Evolutionary conservation across 1,140 invertebrate species (phyloP).

Genomic region (Drosophila elegans): DNA sequence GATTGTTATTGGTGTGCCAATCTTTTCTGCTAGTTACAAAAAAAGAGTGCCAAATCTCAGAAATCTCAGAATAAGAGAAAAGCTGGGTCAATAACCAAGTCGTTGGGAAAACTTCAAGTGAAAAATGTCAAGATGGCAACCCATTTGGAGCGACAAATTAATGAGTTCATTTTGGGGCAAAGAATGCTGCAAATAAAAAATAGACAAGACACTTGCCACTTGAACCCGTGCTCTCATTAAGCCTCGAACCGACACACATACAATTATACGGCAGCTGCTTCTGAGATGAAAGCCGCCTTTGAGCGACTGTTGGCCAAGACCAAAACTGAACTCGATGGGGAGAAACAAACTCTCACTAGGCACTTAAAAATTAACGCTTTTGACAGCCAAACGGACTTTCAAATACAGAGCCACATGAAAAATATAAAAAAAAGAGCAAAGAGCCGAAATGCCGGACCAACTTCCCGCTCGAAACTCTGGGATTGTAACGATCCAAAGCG

Average conservation of each 20-base stretch:
- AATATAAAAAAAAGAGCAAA: slow-evolving; percentile 22
- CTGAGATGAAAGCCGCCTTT: slow-evolving; percentile 55
- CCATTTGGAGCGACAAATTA: slow-evolving; percentile 70
- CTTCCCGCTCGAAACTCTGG: slow-evolving; percentile 36
- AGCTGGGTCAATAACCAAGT: slow-evolving; percentile 49
- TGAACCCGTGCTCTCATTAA: slow-evolving; percentile 80
- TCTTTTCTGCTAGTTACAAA: no score
- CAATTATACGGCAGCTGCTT: slow-evolving; percentile 52
- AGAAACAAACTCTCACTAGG: slow-evolving; percentile 74
- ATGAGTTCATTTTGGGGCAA: slow-evolving; percentile 66
- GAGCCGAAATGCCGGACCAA: slow-evolving; percentile 17
- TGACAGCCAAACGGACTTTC: slow-evolving; percentile 83
- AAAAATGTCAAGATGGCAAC: slow-evolving; percentile 55
- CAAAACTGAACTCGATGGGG: slow-evolving; percentile 13
- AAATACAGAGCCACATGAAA: slow-evolving; percentile 60
- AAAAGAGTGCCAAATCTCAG: neutral
- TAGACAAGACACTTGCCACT: slow-evolving; percentile 78
- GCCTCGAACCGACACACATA: slow-evolving; percentile 22
- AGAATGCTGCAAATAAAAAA: slow-evolving; percentile 80
- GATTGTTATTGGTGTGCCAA: neutral
- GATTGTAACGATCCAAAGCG: slow-evolving; percentile 37
- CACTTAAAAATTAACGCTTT: slow-evolving; percentile 84
- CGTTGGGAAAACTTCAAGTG: slow-evolving; percentile 28
- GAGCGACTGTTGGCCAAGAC: slow-evolving; percentile 36
- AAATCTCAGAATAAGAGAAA: slow-evolving; percentile 8